These are phyloP conservation scores for Epizoanthus scotinus DNA, from an alignment of 92 coral and sea anemone genomes.

Conservation along the genomic window DNA sequence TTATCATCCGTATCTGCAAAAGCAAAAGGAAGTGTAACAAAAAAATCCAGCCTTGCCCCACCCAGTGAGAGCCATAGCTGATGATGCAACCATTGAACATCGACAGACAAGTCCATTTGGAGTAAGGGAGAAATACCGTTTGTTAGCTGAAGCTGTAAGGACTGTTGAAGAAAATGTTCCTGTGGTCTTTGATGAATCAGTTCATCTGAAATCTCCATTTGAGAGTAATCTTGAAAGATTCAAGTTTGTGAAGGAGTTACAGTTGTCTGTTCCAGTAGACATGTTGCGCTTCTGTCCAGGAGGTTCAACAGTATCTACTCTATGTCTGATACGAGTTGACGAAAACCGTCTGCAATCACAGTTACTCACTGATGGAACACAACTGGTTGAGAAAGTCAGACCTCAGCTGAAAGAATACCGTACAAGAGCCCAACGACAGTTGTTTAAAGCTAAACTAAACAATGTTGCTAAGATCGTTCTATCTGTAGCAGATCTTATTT, in stretches of 20 bases:
- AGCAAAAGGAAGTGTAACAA: conserved; percentile 25
- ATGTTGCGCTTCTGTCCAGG: conserved; percentile 51
- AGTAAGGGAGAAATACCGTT: conserved; percentile 33
- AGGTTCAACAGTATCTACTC: conserved; percentile 43
- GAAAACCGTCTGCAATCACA: conserved; percentile 39
- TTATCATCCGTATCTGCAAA: conserved; percentile 29
- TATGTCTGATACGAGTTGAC: conserved; percentile 43
- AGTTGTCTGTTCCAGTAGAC: conserved; percentile 53
- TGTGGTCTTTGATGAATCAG: conserved; percentile 50
- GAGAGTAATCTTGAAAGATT: conserved; percentile 41
- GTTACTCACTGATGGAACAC: conserved; percentile 32
- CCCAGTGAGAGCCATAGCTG: conserved; percentile 41
- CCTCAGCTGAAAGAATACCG: conserved; percentile 41
- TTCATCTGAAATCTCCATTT: conserved; percentile 42
- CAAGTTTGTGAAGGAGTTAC: conserved; percentile 39
- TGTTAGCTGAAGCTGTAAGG: conserved; percentile 49
- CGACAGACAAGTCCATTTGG: conserved; percentile 37
- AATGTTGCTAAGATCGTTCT: conserved; percentile 38
- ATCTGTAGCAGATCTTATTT: conserved; percentile 49
- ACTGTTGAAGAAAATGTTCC: conserved; percentile 40
- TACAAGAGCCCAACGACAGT: conserved; percentile 16
- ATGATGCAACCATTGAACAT: conserved; percentile 38
- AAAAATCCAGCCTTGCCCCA: conserved; percentile 23
- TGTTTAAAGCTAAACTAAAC: background rate
- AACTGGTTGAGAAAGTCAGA: conserved; percentile 26